A percentile compares a stretch with the other conserved stretches of the same genome.
These are phyloP conservation scores for Semnornis frantzii DNA, from an alignment of 2,113 vertebrate genomes.

Conservation along the genomic window DNA sequence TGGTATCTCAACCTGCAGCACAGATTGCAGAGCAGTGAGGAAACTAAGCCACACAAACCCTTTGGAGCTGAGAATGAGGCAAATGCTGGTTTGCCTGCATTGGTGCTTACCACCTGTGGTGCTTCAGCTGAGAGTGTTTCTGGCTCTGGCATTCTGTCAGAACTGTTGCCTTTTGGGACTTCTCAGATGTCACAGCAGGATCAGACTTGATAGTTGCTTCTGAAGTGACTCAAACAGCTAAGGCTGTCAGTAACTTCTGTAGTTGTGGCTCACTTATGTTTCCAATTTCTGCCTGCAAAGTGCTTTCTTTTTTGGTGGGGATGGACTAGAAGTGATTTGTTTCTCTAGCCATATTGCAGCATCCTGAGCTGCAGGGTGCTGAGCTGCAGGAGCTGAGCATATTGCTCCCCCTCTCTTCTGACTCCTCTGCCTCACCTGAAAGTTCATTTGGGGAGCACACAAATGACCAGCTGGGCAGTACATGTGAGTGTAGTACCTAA, in stretches of 20 bases:
- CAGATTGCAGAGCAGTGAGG: background rate
- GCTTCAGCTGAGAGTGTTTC: background rate
- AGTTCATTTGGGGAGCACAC: background rate
- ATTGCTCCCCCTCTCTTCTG: background rate
- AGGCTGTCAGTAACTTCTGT: background rate
- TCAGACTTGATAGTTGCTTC: background rate
- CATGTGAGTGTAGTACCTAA: background rate
- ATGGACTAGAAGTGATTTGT: background rate
- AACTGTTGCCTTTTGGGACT: background rate
- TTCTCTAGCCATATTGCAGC: background rate
- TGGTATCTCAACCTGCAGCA: background rate
- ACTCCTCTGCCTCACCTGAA: background rate
- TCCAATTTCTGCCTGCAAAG: background rate
- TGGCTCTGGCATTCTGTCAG: background rate
- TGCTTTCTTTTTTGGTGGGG: background rate
- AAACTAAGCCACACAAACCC: background rate
- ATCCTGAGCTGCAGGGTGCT: no score
- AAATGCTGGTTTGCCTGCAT: fast-evolving
- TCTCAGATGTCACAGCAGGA: background rate
- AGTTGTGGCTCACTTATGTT: background rate
- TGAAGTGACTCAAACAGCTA: background rate
- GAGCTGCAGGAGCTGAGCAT: no score
- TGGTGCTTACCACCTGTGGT: background rate
- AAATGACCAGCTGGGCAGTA: background rate
- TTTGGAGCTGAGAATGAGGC: background rate